Percentiles rank a stretch among this genome's conserved stretches.
Conservation (phyloP, 2,888 invertebrate genomes). For the Resseliella maxima region DNA sequence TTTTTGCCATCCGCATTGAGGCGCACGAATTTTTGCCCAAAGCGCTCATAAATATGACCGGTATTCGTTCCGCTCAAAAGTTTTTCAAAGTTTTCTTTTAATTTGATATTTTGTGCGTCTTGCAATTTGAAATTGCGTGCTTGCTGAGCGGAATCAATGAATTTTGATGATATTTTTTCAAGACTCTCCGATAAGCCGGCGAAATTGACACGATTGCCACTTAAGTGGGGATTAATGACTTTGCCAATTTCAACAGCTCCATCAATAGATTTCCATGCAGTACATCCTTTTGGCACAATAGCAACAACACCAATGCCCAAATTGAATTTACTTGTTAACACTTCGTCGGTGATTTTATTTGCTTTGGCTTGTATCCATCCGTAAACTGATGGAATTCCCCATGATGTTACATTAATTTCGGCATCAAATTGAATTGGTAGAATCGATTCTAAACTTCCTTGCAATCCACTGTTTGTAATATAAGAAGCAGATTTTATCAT, state of each 20-base stretch:
- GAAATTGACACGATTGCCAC: neutral
- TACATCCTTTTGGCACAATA: conserved; percentile 72
- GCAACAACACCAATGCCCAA: conserved; percentile 93
- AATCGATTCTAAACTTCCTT: conserved; percentile 88
- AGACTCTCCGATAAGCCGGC: neutral
- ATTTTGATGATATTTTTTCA: neutral
- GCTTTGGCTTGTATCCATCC: conserved; percentile 87
- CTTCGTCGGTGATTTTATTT: conserved; percentile 74
- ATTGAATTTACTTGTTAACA: conserved; percentile 93
- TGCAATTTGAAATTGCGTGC: neutral
- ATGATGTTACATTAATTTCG: conserved; percentile 76
- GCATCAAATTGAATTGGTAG: conserved; percentile 77
- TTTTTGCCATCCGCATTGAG: conserved; percentile 65
- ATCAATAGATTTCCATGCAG: conserved; percentile 69
- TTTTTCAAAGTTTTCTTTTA: neutral
- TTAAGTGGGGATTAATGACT: neutral
- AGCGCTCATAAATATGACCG: neutral
- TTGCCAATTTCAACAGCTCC: conserved; percentile 61
- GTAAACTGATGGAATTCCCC: conserved; percentile 83
- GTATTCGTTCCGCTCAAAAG: conserved; percentile 7
- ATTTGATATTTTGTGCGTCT: neutral
- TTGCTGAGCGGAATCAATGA: neutral
- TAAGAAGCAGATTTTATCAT: conserved; percentile 90
- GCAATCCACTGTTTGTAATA: conserved; percentile 92
- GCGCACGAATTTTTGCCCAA: neutral